Conservation (phyloP, 2,113 vertebrate genomes). For the Heteronetta atricapilla region DNA sequence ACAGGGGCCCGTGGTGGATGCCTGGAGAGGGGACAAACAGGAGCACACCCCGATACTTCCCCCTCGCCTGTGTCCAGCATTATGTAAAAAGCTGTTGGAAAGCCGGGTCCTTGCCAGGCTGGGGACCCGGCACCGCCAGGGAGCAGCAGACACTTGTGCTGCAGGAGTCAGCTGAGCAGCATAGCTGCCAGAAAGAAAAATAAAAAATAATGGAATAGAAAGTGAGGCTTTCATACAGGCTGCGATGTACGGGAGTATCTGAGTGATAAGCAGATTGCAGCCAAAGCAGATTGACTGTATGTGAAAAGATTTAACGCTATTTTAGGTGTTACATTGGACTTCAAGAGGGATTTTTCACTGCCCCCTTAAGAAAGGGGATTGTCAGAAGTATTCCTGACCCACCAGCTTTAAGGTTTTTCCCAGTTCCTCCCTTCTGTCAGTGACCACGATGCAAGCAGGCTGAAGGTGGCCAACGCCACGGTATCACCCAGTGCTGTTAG, state of each 20-base stretch:
- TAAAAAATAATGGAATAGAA: rapidly evolving
- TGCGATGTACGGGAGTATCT: rapidly evolving
- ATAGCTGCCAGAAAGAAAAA: rapidly evolving
- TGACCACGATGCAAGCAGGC: rapidly evolving
- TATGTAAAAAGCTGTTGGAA: rapidly evolving
- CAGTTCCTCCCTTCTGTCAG: neutral
- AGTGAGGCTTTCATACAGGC: rapidly evolving
- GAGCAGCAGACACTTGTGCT: slow-evolving; percentile 16
- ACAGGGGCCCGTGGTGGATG: rapidly evolving
- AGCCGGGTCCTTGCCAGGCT: rapidly evolving
- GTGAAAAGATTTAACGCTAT: neutral
- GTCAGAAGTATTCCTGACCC: neutral
- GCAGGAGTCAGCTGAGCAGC: rapidly evolving
- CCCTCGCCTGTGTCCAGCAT: rapidly evolving
- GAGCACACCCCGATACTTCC: rapidly evolving
- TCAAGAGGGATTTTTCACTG: rapidly evolving
- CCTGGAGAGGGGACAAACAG: rapidly evolving
- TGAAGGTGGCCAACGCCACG: too few relatives aligned
- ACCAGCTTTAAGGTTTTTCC: neutral
- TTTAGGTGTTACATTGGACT: neutral
- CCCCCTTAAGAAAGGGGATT: neutral
- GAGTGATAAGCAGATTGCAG: rapidly evolving
- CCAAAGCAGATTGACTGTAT: rapidly evolving
- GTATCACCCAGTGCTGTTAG: rapidly evolving
- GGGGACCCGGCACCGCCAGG: neutral